Base-by-base conservation (phyloP, 1,140 invertebrate species). In the Brachionus plicatilis region DNA sequence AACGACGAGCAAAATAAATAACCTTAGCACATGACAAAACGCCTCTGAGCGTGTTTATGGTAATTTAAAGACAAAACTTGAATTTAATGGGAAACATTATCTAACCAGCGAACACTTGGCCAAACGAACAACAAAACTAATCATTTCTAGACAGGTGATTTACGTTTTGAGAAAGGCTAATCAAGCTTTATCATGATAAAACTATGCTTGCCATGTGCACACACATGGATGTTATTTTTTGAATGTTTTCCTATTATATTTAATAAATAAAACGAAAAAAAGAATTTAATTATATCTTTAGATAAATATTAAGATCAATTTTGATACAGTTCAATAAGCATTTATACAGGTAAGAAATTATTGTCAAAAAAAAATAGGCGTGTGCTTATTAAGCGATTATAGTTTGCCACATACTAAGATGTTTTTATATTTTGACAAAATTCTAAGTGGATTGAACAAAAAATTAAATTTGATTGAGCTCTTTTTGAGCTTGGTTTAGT, bases 281-380 rank as follows among this genome's bases (percentile, higher is more conserved):
- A 75, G 43, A 47, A 76, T 76, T 50, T 76, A 50, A 50, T 50
- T 76, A 50, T 76, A 50, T 76, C 72, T 76, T 76, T 50, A 50
- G 41, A 76, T 76, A 50, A 50, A 50, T 76, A 76, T 76, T 76
- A 76, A 76, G 68, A 72, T 72, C 68, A 72, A 76, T 50, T 76
- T 76, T 50, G 72, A 76, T 76, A 76, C 72, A 76, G 72, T 76
- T 76, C 72, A 76, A 76, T 76, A 50, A 50, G 27, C 72, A 76
- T 24, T 76, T 50, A 27, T 50, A 76, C 17, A 76, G 72, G 72
- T 76, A 76, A 50, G 72, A 47, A 27, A 20, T 43, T 43, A 20
- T 72, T 72, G 66, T 33, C 29, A 43, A 45, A 43, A 33, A 33
- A n/a, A 47, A 76, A 50, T 50, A 50, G 72, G 72, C 72, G 72